Evolutionary conservation across 2,888 invertebrate genomes (phyloP).

Genomic region (Cerceris ruficornis): DNA sequence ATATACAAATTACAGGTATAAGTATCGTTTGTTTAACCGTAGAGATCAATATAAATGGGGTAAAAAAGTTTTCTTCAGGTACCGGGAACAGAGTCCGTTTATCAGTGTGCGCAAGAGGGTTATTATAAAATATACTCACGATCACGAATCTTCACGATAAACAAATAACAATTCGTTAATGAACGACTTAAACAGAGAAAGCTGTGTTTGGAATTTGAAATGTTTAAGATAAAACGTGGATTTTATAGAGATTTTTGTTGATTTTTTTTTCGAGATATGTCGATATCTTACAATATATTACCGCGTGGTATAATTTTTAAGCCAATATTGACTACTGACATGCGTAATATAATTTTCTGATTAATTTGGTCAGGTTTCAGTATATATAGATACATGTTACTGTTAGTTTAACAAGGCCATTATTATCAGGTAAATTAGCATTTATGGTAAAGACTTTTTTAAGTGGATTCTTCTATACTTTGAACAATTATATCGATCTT

Average conservation of each 20-base stretch:
- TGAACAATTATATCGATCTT: not conserved
- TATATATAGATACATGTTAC: not conserved
- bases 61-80: slow-evolving; percentile 14
- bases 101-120: not conserved
- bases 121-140: too few species aligned
- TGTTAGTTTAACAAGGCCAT: slow-evolving; percentile 48
- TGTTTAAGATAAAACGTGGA: not conserved
- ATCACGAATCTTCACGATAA: too few species aligned
- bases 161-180: too few species aligned
- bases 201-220: too few species aligned
- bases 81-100: not conserved
- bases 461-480: slow-evolving; percentile 13
- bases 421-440: slow-evolving; percentile 43
- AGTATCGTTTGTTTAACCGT: not conserved
- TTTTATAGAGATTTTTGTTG: not conserved
- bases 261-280: slow-evolving; percentile 40
- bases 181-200: too few species aligned
- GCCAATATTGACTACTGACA: slow-evolving; percentile 35
- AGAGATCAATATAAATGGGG: not conserved
- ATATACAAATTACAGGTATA: not conserved
- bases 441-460: slow-evolving; percentile 14
- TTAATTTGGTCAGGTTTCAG: slow-evolving; percentile 40
- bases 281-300: slow-evolving; percentile 18
- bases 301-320: slow-evolving; percentile 28
- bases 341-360: slow-evolving; percentile 14